Percentiles rank a stretch among this genome's conserved stretches.
Evolutionary conservation across 2,113 vertebrate genomes (phyloP).

Genomic region (Cephalopterus ornatus): DNA sequence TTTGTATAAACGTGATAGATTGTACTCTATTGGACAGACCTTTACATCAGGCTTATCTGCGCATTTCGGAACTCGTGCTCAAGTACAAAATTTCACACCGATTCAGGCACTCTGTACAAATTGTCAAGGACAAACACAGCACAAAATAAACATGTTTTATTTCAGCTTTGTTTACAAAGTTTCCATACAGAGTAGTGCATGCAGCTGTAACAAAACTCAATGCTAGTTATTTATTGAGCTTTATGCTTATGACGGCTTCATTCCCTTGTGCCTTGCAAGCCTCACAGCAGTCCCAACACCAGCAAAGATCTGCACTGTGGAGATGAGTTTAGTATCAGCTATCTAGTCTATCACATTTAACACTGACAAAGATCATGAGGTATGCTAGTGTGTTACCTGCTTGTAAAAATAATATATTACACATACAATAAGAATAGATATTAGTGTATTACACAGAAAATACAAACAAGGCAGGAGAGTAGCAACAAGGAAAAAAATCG

Average conservation of each 20-base stretch:
- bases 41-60: fast-evolving
- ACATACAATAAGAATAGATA: not conserved
- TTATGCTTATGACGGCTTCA: not conserved
- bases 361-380: constrained; percentile 20
- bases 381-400: constrained; percentile 9
- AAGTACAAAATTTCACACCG: not conserved
- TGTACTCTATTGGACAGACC: not conserved
- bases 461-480: constrained; percentile 3
- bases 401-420: constrained; percentile 28
- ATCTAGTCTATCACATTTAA: not conserved
- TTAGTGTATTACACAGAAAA: constrained; percentile 58
- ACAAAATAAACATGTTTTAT: constrained; percentile 69
- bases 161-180: constrained; percentile 56
- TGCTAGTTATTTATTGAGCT: not conserved
- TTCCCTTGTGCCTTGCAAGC: not conserved
- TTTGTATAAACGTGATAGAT: fast-evolving
- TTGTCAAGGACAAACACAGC: not conserved
- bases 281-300: not conserved
- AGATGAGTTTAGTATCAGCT: not conserved
- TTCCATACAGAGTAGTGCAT: constrained; percentile 57
- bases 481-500: not conserved
- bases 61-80: not conserved
- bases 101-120: not conserved
- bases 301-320: not conserved
- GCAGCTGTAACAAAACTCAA: constrained; percentile 47